These are phyloP conservation scores for Dolichoris vasculosae DNA, from an alignment of 1,140 invertebrate species.

Conservation along the genomic window DNA sequence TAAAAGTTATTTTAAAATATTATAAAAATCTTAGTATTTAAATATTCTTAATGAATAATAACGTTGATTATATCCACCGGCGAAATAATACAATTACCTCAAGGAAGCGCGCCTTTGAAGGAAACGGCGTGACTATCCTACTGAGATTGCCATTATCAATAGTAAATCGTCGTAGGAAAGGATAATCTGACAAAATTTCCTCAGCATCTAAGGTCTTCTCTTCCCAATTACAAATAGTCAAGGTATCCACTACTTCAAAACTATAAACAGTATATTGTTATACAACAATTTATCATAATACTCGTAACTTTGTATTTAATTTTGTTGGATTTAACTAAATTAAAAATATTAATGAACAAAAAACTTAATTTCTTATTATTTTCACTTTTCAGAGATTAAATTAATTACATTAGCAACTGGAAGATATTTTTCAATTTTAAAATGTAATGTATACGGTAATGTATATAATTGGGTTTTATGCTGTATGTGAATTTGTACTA, in stretches of 20 bases:
- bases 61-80: not conserved
- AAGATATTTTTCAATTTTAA: no score
- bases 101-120: constrained; percentile 63
- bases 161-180: constrained; percentile 63
- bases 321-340: no score
- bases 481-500: no score
- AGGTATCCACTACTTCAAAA: constrained; percentile 54
- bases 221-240: constrained; percentile 65
- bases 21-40: not conserved
- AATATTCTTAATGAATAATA: not conserved
- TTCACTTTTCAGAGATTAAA: no score
- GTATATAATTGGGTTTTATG: no score
- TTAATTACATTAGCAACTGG: no score
- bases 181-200: constrained; percentile 59
- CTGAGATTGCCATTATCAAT: constrained; percentile 69
- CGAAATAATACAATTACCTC: constrained; percentile 57
- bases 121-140: constrained; percentile 66
- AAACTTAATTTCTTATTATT: no score
- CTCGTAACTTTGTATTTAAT: not conserved
- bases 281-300: not conserved
- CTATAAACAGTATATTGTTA: constrained; percentile 43
- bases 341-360: no score
- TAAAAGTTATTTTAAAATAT: no score
- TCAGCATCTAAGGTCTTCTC: constrained; percentile 58
- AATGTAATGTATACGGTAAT: no score